A percentile compares a stretch with the other conserved stretches of the same genome.
Evolutionary conservation across 2,113 vertebrate genomes (phyloP).

Genomic region (Oryzias woworae): DNA sequence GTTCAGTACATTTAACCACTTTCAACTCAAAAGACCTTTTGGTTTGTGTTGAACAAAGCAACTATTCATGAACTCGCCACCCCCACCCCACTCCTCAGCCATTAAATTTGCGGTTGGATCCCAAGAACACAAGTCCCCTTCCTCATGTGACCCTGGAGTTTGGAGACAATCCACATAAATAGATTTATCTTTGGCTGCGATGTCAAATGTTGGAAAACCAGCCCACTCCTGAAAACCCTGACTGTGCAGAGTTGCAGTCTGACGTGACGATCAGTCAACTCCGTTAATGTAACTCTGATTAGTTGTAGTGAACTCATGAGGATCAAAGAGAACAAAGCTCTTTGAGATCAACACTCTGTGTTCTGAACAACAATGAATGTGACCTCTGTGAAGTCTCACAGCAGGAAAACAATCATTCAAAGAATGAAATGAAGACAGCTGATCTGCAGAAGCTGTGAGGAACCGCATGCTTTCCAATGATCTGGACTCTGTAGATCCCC

Average conservation of each 20-base stretch:
- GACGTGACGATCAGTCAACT: not conserved
- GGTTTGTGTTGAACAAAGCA: conserved; percentile 49
- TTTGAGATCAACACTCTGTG: too few species aligned
- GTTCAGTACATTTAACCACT: conserved; percentile 40
- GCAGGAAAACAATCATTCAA: too few species aligned
- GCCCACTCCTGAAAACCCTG: not conserved
- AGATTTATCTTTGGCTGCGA: conserved; percentile 5
- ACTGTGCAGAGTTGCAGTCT: not conserved
- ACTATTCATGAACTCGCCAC: conserved; percentile 39
- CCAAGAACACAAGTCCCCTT: conserved; percentile 23
- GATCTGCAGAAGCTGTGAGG: too few species aligned
- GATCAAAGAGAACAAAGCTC: not conserved
- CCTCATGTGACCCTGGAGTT: conserved; percentile 24
- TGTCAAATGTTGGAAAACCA: not conserved
- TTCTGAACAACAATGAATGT: too few species aligned
- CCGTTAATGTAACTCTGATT: not conserved
- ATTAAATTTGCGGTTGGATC: conserved; percentile 27
- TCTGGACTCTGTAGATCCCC: too few species aligned
- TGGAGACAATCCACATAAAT: conserved; percentile 18
- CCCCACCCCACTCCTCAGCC: not conserved
- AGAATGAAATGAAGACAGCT: too few species aligned
- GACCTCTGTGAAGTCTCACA: too few species aligned
- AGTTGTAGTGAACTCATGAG: conserved; percentile 1
- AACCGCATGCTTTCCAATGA: too few species aligned
- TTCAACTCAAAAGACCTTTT: conserved; percentile 46